Evolutionary conservation across 2,888 invertebrate species (phyloP).

Genomic region (Drosophila melanocephala): DNA sequence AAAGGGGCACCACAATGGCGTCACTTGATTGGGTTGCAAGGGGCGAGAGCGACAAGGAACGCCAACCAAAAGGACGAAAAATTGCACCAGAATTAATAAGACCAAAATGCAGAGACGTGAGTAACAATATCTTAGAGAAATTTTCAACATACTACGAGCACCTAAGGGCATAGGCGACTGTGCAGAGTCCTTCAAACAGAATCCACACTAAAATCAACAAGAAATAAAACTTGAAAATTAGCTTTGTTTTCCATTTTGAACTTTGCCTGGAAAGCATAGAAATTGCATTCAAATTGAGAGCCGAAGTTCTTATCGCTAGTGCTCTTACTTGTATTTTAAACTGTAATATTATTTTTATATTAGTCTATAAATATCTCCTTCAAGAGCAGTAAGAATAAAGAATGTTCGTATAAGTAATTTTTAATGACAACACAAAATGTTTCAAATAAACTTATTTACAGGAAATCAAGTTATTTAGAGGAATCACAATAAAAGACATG

Average conservation of each 20-base stretch:
- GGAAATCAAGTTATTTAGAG: neutral
- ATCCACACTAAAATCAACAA: neutral
- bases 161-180: neutral
- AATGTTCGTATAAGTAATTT: neutral
- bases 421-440: neutral
- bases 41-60: slow-evolving; percentile 12
- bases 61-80: slow-evolving; percentile 70
- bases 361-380: neutral
- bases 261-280: neutral
- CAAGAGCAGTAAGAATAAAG: no score
- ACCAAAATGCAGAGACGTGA: slow-evolving; percentile 45
- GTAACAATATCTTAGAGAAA: slow-evolving; percentile 56
- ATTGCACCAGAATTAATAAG: slow-evolving; percentile 77
- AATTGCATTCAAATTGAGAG: neutral
- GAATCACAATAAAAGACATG: neutral
- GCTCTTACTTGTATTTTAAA: neutral
- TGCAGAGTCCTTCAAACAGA: neutral
- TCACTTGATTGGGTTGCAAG: slow-evolving; percentile 24
- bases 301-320: neutral
- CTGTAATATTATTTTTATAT: neutral
- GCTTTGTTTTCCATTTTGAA: neutral
- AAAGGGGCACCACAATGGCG: slow-evolving; percentile 43
- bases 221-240: neutral
- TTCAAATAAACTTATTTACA: neutral
- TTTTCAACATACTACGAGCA: neutral